Evolutionary conservation across 1,140 invertebrate species (phyloP).

Genomic region (Zaprionus tsacasi): DNA sequence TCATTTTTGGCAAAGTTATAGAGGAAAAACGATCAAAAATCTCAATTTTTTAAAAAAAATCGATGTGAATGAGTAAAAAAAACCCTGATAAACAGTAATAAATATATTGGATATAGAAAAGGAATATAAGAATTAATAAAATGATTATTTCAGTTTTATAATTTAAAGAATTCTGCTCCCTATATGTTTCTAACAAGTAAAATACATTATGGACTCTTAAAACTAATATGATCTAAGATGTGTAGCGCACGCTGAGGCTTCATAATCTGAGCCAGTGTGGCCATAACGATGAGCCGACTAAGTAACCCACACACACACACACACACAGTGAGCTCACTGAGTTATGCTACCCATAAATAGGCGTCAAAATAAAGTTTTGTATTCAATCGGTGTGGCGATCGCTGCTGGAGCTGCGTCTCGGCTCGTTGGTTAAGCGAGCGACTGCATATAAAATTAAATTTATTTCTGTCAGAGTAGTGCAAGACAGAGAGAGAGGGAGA

Average conservation of each 20-base stretch:
- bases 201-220: neutral
- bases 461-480: conserved; percentile 24
- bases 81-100: no score
- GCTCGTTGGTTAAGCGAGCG: conserved; percentile 8
- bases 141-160: neutral
- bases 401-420: neutral
- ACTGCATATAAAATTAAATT: conserved; percentile 42
- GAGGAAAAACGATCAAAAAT: no score
- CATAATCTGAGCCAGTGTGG: conserved; percentile 7
- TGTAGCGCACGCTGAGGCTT: conserved; percentile 4
- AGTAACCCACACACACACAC: neutral
- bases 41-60: no score
- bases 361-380: conserved; percentile 52
- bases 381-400: conserved; percentile 41
- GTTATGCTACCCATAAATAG: conserved; percentile 37
- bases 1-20: no score
- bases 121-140: no score
- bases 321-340: conserved; percentile 1
- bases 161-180: no score
- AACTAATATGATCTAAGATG: neutral
- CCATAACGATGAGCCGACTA: conserved; percentile 7
- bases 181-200: no score
- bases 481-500: conserved; percentile 7
- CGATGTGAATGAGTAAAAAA: no score
- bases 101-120: no score